Conservation (phyloP, 2,113 vertebrate species). For the Picathartes gymnocephalus region DNA sequence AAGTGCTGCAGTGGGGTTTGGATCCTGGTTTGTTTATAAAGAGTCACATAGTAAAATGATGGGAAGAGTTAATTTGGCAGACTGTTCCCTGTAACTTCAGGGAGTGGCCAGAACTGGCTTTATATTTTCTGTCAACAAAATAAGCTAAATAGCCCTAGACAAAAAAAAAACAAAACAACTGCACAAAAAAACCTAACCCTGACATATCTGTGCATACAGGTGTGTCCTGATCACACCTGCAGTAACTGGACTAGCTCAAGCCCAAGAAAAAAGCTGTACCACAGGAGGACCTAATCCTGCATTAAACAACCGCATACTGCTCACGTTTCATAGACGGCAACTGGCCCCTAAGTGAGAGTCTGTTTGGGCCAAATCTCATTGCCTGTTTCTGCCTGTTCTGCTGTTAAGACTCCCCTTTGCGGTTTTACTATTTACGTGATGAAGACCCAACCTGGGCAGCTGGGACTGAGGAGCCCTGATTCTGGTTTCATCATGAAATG, state of each 20-base stretch:
- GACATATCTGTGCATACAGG: background rate
- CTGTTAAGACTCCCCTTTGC: background rate
- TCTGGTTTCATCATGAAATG: background rate
- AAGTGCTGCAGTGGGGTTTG: slow-evolving; percentile 31
- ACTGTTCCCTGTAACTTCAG: background rate
- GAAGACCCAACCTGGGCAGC: background rate
- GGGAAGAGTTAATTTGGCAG: background rate
- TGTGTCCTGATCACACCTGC: background rate
- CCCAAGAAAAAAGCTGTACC: background rate
- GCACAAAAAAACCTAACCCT: background rate
- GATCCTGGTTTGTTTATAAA: background rate
- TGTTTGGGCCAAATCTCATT: background rate
- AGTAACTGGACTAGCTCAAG: background rate
- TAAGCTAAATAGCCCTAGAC: background rate
- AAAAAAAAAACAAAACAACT: background rate
- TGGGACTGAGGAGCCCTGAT: background rate
- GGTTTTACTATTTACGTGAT: background rate
- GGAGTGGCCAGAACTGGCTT: background rate
- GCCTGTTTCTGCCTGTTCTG: background rate
- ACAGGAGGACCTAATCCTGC: background rate
- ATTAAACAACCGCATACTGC: background rate
- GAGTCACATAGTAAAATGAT: background rate
- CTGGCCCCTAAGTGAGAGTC: background rate
- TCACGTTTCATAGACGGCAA: background rate
- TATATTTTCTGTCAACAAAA: background rate